Evolutionary conservation across 2,888 invertebrate species (phyloP), one percentile per base, ranked within the genome.

Genomic region (Trissoscelio sp.): DNA sequence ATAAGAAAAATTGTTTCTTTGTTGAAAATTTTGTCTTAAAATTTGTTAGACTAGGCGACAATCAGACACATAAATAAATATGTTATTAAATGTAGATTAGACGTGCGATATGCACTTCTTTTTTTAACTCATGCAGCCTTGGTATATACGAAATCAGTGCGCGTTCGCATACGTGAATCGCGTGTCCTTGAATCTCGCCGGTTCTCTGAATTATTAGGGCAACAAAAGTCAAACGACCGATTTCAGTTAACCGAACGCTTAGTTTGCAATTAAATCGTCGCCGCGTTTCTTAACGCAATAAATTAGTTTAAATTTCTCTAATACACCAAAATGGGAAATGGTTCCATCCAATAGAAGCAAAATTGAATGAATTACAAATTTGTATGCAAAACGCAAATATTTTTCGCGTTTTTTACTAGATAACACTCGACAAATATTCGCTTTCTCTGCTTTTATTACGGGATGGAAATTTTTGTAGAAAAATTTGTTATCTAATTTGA

Each of bases 191-290:
- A 46, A 72, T 69, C 69, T 66, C 70, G 57, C 51, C 72, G 67
- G 67, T 67, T 73, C 73, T 73, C 62, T 66, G 79, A 79, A 79
- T 79, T 75, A 79, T 75, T 75, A 46, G 74, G 34, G 75, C 75
- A 75, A 79, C 82, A 60, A 73, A 58, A 79, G 79, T 82, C 75
- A 69, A 74, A 55, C 73, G 57, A 37, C 72, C 55, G 69, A 67
- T 77, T 77, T 77, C 37, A 77, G 53, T 46, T 48, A 72, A 69
- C 72, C 58, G 37, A 66, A 73, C 51, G 60, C 67, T 66, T 73
- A 67, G 77, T 77, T 64, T 55, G 72, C 55, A 46, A 73, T 34
- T 58, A 73, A 67, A 37, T 2, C 60, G 55, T 22, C 48, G 46
- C 66, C 16, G 44, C 9, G 42, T 34, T 46, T 67, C 51, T 16